Conservation (phyloP, 2,888 invertebrate genomes). For the Andrena praecox region DNA sequence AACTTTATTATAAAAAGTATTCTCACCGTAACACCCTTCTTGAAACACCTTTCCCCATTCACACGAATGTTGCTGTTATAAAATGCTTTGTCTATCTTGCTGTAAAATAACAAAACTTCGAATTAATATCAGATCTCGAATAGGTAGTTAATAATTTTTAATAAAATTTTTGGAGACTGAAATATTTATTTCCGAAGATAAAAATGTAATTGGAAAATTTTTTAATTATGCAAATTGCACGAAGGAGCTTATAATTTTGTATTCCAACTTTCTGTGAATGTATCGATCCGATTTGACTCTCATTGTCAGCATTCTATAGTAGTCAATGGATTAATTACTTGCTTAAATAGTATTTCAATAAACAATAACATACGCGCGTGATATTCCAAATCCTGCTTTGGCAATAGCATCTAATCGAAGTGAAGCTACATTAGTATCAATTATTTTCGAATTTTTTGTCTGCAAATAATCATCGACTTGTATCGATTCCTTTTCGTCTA, state of each 20-base stretch:
- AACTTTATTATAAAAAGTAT: slow-evolving; percentile 32
- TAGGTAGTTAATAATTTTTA: too few relatives aligned
- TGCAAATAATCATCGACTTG: slow-evolving; percentile 85
- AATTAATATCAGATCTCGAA: slow-evolving; percentile 14
- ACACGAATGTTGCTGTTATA: slow-evolving; percentile 93
- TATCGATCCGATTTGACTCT: background rate
- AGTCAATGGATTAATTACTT: slow-evolving; percentile 10
- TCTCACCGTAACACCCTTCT: slow-evolving; percentile 90
- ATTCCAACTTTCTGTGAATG: background rate
- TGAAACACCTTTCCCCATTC: slow-evolving; percentile 91
- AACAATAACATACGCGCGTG: slow-evolving; percentile 88
- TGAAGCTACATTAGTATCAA: slow-evolving; percentile 88
- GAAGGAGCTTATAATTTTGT: background rate
- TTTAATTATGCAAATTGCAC: too few relatives aligned
- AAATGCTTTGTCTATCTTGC: slow-evolving; percentile 92
- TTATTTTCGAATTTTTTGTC: slow-evolving; percentile 88
- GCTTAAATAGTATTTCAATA: background rate
- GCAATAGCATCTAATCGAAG: slow-evolving; percentile 90
- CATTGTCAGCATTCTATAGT: background rate
- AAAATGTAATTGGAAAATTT: too few relatives aligned
- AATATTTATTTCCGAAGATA: too few relatives aligned
- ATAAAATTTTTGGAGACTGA: too few relatives aligned
- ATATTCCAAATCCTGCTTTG: slow-evolving; percentile 89
- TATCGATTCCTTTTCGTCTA: slow-evolving; percentile 85
- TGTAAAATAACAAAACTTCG: slow-evolving; percentile 78